Base-by-base conservation (phyloP, 2,888 invertebrate genomes). In the Chrysolina oricalcia region DNA sequence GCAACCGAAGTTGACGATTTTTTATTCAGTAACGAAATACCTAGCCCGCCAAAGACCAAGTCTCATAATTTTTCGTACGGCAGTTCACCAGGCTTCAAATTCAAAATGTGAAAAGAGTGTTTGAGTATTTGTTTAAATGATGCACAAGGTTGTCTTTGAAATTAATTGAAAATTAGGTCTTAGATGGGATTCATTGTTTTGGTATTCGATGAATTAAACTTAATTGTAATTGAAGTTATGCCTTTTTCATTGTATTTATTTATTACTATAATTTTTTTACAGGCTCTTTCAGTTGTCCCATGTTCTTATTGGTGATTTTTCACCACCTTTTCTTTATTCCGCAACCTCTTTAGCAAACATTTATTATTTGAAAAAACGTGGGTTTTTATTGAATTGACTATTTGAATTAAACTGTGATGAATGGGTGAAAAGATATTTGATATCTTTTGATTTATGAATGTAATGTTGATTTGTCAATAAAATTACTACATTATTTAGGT, bases 81-180 rank as follows among this genome's bases (percentile, higher is more conserved):
- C 8, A 86, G 87, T 65, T 90, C 90, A 1, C 90, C 90, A 10
- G 90, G 90, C 10, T 90, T 90, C 82, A 89, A 87, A 80, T 85
- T 86, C 79, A 87, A 87, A 80, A 72, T 46, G 11, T 76, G 48
- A 75, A 70, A 6, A 53, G 21, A 21, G 19, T 19, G 8, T 53
- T n/a, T 19, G 2, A 2, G 2, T 3, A 27, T 27, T 27, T 2
- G 2, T 27, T 27, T 2, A 27, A 27, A 27, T 2, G 5, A 5
- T 5, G 27, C 27, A 27, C 27, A 27, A 27, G 35, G 35, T 35
- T 35, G 35, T 8, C 35, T 35, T 35, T 5, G 5, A 5, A 35
- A 35, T 35, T 0, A 6, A 35, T 35, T 35, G 35, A 35, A 35
- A 8, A 35, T 35, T 35, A n/a, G 35, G 8, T 35, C 35, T 8